Conservation (phyloP, 1,140 invertebrate species). For the Musca vetustissima region DNA sequence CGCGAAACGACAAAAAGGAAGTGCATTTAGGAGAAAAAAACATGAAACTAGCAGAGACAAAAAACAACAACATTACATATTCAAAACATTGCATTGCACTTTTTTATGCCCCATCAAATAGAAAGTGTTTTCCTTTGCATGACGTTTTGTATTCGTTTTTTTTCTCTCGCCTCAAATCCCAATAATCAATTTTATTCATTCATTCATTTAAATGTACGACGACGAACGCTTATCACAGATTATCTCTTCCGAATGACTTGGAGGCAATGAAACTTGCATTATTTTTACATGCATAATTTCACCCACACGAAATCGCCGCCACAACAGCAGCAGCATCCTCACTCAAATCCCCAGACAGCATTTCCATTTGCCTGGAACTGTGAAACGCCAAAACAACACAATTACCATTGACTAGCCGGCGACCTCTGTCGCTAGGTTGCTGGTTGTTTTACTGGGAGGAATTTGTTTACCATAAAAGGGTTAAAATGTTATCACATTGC, state of each 20-base stretch:
- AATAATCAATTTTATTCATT: conserved; percentile 17
- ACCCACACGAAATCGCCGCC: not conserved
- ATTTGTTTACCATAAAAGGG: conserved; percentile 22
- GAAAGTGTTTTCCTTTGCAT: not conserved
- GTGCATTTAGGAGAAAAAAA: not conserved
- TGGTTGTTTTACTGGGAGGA: conserved; percentile 1
- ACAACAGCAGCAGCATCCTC: not conserved
- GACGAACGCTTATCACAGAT: not conserved
- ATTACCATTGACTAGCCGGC: too few relatives aligned
- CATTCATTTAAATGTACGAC: conserved; percentile 9
- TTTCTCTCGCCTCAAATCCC: conserved; percentile 5
- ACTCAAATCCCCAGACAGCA: too few relatives aligned
- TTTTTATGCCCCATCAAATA: too few relatives aligned
- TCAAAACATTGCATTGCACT: too few relatives aligned
- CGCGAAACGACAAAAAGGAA: not conserved
- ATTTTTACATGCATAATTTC: conserved; percentile 20
- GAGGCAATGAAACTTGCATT: conserved; percentile 15
- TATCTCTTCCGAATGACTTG: not conserved
- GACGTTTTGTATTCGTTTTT: not conserved
- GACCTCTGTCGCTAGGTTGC: too few relatives aligned
- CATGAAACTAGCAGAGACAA: not conserved
- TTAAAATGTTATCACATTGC: conserved; percentile 20
- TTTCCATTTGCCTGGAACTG: too few relatives aligned
- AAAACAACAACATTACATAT: too few relatives aligned
- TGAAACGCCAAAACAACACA: too few relatives aligned